Evolutionary conservation across 2,888 invertebrate genomes (phyloP).

Genomic region (Ypsolopha scabrella): DNA sequence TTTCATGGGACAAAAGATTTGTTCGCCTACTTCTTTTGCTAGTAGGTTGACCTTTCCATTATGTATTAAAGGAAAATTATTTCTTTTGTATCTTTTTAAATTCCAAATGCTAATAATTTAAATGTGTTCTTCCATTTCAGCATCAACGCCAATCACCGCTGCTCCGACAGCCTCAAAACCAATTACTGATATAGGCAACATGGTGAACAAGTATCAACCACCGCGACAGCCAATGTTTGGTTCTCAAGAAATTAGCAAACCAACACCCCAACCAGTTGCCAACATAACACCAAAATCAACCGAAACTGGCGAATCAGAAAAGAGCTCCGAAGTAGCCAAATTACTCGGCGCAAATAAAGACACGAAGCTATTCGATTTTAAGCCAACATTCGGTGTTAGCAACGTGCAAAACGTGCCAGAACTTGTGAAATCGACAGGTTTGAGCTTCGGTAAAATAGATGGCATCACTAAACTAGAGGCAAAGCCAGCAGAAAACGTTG

Average conservation of each 20-base stretch:
- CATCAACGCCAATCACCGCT: neutral
- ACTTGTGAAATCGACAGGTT: neutral
- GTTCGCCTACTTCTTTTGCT: constrained; percentile 40
- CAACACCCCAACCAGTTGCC: constrained; percentile 12
- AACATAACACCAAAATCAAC: neutral
- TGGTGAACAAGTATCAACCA: constrained; percentile 4
- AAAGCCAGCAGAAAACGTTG: neutral
- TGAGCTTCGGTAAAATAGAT: constrained; percentile 2
- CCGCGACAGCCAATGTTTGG: constrained; percentile 25
- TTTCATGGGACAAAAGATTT: constrained; percentile 57
- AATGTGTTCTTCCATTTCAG: neutral
- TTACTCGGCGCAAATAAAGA: constrained; percentile 18
- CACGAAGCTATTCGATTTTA: no score
- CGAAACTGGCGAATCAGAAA: constrained; percentile 47
- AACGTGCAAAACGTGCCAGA: constrained; percentile 22
- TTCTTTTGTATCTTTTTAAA: neutral
- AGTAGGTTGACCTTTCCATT: constrained; percentile 24
- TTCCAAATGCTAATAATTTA: no score
- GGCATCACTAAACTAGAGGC: constrained; percentile 3
- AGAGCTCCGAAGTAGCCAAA: constrained; percentile 14
- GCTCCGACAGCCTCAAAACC: neutral
- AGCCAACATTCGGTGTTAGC: constrained; percentile 29
- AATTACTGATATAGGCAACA: neutral
- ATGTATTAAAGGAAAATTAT: no score
- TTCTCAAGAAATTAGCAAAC: constrained; percentile 14